phyloP scores from a whole-genome alignment of 2,888 invertebrate species.

The Drosophila macrospina region DNA sequence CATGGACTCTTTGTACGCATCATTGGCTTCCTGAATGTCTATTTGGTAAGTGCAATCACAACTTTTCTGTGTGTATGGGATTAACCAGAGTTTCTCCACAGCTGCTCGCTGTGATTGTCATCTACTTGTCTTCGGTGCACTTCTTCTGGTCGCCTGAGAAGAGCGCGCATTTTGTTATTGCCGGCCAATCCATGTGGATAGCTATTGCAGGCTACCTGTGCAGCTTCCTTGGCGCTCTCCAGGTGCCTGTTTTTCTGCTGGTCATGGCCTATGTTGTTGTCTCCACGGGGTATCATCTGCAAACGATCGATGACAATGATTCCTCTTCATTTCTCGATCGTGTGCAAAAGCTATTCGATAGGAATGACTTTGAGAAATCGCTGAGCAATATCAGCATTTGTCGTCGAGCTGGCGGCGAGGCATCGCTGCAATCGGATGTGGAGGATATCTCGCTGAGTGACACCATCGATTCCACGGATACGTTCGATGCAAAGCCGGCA shows the following conservation, averaged over 20 bases:
- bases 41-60: constrained; percentile 71
- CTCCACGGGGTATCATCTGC: constrained; percentile 84
- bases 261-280: constrained; percentile 87
- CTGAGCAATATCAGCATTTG: constrained; percentile 83
- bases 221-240: constrained; percentile 90
- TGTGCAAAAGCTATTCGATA: constrained; percentile 79
- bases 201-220: constrained; percentile 91
- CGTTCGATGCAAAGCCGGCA: constrained; percentile 59
- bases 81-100: constrained; percentile 85
- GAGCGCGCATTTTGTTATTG: constrained; percentile 88
- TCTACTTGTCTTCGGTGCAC: constrained; percentile 90
- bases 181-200: constrained; percentile 91
- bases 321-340: constrained; percentile 74
- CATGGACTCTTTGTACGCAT: constrained; percentile 82
- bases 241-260: constrained; percentile 90
- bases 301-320: constrained; percentile 69
- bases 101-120: constrained; percentile 89
- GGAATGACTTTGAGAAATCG: constrained; percentile 79
- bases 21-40: constrained; percentile 83
- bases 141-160: constrained; percentile 92
- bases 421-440: constrained; percentile 68
- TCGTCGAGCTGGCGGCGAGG: constrained; percentile 71
- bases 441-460: constrained; percentile 83
- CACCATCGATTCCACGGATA: constrained; percentile 78
- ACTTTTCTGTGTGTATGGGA: background rate